phyloP scores from a whole-genome alignment of 2,888 invertebrate species.

The Catocala nupta region DNA sequence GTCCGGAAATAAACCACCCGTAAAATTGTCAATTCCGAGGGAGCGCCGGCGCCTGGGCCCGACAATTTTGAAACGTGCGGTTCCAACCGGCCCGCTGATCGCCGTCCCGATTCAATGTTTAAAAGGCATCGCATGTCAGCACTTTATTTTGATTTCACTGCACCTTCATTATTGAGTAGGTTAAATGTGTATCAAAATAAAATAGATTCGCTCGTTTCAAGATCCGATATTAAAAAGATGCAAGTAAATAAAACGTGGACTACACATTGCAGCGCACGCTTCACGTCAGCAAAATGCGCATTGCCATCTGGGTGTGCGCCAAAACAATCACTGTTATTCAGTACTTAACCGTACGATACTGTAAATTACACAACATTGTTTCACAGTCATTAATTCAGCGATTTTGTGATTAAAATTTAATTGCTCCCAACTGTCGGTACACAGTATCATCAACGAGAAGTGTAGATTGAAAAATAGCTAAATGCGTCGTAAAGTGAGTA shows the following conservation, averaged over 20 bases:
- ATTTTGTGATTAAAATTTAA: conserved; percentile 57
- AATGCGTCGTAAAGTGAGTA: conserved; percentile 68
- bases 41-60: conserved; percentile 74
- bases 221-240: conserved; percentile 35
- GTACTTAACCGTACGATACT: conserved; percentile 72
- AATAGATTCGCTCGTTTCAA: conserved; percentile 5
- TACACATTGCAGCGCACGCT: conserved; percentile 54
- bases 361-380: conserved; percentile 63
- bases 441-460: conserved; percentile 52
- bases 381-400: conserved; percentile 56
- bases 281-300: conserved; percentile 76
- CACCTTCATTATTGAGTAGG: conserved; percentile 29
- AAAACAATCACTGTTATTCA: conserved; percentile 86
- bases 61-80: conserved; percentile 76
- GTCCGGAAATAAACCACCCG: conserved; percentile 89
- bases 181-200: conserved; percentile 6
- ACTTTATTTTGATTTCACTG: conserved; percentile 44
- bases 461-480: conserved; percentile 63
- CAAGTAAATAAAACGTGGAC: conserved; percentile 42
- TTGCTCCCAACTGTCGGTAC: conserved; percentile 48
- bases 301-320: conserved; percentile 83
- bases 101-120: conserved; percentile 55
- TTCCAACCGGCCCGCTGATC: conserved; percentile 54
- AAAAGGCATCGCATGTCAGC: conserved; percentile 57
- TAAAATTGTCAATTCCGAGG: conserved; percentile 90